phyloP scores from a whole-genome alignment of 1,140 invertebrate species.

The Rhysida immarginata region DNA sequence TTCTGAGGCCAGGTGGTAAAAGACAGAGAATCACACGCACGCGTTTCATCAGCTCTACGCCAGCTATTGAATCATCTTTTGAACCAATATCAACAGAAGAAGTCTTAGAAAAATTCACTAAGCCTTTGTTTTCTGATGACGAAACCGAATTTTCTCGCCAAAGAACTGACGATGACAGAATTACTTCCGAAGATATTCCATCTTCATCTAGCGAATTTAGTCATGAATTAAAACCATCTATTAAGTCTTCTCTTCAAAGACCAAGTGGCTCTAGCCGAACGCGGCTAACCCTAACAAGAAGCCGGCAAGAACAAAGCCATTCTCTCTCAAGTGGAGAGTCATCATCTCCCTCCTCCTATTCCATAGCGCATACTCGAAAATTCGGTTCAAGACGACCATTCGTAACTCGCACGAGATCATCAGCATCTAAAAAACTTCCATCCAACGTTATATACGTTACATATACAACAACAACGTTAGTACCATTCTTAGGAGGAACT shows the following conservation, averaged over 20 bases:
- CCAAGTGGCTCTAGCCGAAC: too few species aligned
- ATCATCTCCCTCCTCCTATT: not conserved
- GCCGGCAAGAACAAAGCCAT: too few species aligned
- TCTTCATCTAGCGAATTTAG: too few species aligned
- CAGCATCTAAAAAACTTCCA: conserved; percentile 4
- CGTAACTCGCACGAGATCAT: not conserved
- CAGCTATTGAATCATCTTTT: not conserved
- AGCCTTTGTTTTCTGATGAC: too few species aligned
- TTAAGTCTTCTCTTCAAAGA: too few species aligned
- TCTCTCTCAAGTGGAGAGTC: not conserved
- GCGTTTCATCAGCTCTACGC: not conserved
- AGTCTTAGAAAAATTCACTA: too few species aligned
- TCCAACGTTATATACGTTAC: conserved; percentile 21
- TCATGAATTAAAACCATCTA: too few species aligned
- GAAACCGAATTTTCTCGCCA: too few species aligned
- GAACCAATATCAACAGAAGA: not conserved
- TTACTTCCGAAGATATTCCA: too few species aligned
- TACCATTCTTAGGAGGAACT: conserved; percentile 22
- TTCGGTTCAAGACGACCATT: not conserved
- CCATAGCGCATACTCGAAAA: not conserved
- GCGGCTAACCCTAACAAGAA: too few species aligned
- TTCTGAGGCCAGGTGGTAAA: not conserved
- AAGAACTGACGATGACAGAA: too few species aligned
- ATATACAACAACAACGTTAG: conserved; percentile 20
- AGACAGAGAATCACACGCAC: not conserved